Evolutionary conservation across 23 tunicate genomes (phyloP).

Genomic region (Trididemnum nubilum): DNA sequence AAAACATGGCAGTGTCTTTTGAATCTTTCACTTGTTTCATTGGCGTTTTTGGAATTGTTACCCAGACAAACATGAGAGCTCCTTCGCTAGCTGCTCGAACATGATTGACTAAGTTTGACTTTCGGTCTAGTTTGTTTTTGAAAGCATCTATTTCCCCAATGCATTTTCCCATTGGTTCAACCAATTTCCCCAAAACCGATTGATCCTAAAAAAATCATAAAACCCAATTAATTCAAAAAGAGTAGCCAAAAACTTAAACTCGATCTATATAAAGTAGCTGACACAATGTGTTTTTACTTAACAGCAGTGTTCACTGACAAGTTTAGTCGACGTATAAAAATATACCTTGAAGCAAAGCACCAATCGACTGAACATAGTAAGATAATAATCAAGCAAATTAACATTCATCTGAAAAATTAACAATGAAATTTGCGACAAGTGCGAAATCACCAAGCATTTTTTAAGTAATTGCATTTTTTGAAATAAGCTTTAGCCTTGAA

Average conservation of each 20-base stretch:
- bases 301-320: too few species aligned
- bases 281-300: too few species aligned
- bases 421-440: too few species aligned
- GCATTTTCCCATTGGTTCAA: conserved; percentile 17
- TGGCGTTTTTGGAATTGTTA: conserved; percentile 69
- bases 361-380: too few species aligned
- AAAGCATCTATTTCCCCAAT: conserved; percentile 33
- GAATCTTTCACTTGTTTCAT: conserved; percentile 68
- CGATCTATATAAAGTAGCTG: too few species aligned
- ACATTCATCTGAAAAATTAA: too few species aligned
- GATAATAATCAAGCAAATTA: too few species aligned
- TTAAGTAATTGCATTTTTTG: too few species aligned
- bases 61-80: conserved; percentile 75
- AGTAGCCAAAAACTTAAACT: not conserved
- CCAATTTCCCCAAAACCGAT: conserved; percentile 21
- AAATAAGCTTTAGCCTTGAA: too few species aligned
- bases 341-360: too few species aligned
- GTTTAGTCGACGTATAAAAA: too few species aligned
- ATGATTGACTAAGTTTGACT: conserved; percentile 42
- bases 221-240: not conserved
- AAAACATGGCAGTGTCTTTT: conserved; percentile 73
- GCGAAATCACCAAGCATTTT: too few species aligned
- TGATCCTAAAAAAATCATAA: conserved; percentile 1
- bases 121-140: conserved; percentile 28
- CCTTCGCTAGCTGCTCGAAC: conserved; percentile 66